A percentile compares a stretch with the other conserved stretches of the same genome.
Evolutionary conservation across 2,888 invertebrate species (phyloP).

Genomic region (Noctua pronuba): DNA sequence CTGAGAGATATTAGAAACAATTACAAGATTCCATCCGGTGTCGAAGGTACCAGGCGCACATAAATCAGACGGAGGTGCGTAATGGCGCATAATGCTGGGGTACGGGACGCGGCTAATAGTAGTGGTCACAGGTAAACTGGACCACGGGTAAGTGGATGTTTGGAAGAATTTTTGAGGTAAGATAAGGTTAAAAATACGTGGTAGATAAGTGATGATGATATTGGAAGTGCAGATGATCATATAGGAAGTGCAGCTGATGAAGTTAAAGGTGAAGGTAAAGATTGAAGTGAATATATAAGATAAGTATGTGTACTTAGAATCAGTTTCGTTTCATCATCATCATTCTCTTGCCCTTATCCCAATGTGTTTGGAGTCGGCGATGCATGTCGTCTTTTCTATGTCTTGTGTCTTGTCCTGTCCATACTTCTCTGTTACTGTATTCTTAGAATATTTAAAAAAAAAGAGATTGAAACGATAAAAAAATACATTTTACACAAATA

Average conservation of each 20-base stretch:
- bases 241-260: no score
- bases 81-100: constrained; percentile 79
- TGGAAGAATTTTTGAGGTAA: neutral
- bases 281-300: neutral
- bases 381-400: neutral
- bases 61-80: constrained; percentile 77
- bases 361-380: neutral
- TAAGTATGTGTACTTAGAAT: neutral
- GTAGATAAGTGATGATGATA: neutral
- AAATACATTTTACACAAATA: neutral
- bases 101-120: constrained; percentile 63
- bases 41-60: constrained; percentile 67
- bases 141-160: constrained; percentile 18
- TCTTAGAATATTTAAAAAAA: neutral
- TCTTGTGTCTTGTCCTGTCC: no score
- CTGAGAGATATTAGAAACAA: constrained; percentile 53
- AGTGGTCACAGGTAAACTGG: constrained; percentile 67
- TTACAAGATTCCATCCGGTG: constrained; percentile 66
- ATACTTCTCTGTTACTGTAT: neutral
- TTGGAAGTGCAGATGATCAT: neutral
- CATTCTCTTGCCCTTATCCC: neutral
- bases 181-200: neutral
- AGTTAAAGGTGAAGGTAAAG: neutral
- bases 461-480: neutral
- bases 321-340: neutral